A percentile compares a stretch with the other conserved stretches of the same genome.
These are phyloP conservation scores for Siderastrea radians DNA, from an alignment of 92 coral and sea anemone genomes.

Conservation along the genomic window DNA sequence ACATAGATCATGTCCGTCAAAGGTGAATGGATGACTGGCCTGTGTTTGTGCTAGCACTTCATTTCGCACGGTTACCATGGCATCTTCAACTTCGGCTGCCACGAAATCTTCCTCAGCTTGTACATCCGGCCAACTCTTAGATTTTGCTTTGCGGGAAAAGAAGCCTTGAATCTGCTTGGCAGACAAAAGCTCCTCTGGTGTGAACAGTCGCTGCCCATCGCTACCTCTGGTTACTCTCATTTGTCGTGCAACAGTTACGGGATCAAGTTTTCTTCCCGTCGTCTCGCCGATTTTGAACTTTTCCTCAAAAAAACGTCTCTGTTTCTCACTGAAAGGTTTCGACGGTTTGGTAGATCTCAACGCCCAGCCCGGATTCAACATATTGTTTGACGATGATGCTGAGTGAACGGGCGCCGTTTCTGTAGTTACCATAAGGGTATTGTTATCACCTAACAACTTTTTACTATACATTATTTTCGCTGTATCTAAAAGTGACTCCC, in stretches of 20 bases:
- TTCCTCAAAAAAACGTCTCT: not conserved
- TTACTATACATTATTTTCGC: not conserved
- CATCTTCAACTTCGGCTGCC: slow-evolving; percentile 7
- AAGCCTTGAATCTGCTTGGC: slow-evolving; percentile 7
- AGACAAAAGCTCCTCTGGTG: not conserved
- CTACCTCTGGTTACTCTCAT: not conserved
- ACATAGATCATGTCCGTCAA: slow-evolving; percentile 4
- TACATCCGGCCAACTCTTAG: too few species aligned
- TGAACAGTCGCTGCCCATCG: not conserved
- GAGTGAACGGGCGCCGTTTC: not conserved
- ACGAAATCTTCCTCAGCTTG: not conserved
- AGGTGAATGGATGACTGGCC: slow-evolving; percentile 8
- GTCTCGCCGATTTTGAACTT: not conserved
- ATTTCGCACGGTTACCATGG: not conserved
- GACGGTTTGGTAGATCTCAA: not conserved
- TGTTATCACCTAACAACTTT: not conserved
- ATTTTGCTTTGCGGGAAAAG: not conserved
- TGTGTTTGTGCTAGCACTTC: not conserved
- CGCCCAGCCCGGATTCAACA: not conserved
- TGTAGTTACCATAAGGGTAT: not conserved
- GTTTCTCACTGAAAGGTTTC: not conserved
- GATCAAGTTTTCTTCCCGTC: not conserved
- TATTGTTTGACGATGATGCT: not conserved
- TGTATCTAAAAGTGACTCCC: slow-evolving; percentile 18
- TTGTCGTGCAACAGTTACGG: not conserved